Base-by-base conservation (phyloP, 1,140 invertebrate species). In the Melitaea cinxia region DNA sequence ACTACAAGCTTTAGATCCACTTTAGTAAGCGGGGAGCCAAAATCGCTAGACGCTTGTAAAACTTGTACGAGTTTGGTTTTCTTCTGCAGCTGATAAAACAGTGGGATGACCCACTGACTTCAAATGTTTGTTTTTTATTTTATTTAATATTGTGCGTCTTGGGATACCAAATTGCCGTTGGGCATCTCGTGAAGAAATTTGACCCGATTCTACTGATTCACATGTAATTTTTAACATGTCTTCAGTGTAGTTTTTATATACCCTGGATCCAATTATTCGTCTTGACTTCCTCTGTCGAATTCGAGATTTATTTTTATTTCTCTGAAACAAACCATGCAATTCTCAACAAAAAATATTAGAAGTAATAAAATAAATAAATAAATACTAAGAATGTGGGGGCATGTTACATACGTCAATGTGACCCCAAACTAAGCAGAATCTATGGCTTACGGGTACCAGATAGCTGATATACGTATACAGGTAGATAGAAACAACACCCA, bases 131-230 rank as follows among this genome's bases (percentile, higher is more conserved):
- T 68, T 62, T 28, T 69, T 63, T 47, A 65, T 42, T 66, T 71
- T 74, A 39, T 74, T 68, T 54, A 65, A 26, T 35, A 71, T 55
- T 7, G 68, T 74, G 0, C 65, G 39, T 24, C 65, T 47, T 28
- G 72, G 68, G 0, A 75, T 75, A 7, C 62, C 62, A 54, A 75
- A 71, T 37, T 55, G 52, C 28, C 47, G 28, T 54, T 68, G 50
- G 1, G 72, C 68, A 28, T 71, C 59, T 28, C 63, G 15, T 35
- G 50, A 54, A 14, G 67, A 68, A 24, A 72, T 54, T 49, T 61
- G 23, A 1, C 30, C 35, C 37, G 28, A 53, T 26, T 56, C 12
- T 35, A 72, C 70, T 9, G 33, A 12, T n/a, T 73, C 63, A n/a
- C 33, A 28, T 26, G 64, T 63, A 10, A 68, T 12, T 19, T 55